Evolutionary conservation across 2,797 vertebrate species (phyloP).

Genomic region (Lophotriccus pileatus): DNA sequence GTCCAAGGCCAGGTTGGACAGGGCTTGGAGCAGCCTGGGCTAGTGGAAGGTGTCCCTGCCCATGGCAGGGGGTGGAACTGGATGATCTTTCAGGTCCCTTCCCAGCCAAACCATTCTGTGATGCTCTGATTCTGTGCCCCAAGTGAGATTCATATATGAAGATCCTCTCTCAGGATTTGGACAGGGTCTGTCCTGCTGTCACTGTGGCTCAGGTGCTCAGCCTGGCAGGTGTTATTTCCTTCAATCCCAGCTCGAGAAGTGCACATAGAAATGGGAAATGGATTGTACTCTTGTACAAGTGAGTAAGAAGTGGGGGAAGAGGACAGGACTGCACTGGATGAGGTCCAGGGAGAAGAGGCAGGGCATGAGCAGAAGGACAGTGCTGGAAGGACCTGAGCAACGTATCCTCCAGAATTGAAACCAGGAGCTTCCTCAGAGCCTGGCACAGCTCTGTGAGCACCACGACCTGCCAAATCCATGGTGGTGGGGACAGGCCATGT

Average conservation of each 20-base stretch:
- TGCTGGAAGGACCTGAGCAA: background rate
- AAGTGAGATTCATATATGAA: fast-evolving
- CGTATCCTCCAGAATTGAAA: background rate
- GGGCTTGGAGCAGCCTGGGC: background rate
- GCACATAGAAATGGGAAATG: background rate
- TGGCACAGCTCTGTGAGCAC: background rate
- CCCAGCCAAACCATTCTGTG: too few species aligned
- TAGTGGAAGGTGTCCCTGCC: background rate
- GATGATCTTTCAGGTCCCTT: fast-evolving
- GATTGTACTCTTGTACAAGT: background rate
- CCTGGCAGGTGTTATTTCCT: background rate
- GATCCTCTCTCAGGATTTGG: background rate
- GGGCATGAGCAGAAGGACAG: too few species aligned
- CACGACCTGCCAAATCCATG: background rate
- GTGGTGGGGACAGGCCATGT: fast-evolving
- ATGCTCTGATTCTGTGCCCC: background rate
- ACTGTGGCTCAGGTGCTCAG: background rate
- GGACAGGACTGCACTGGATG: background rate
- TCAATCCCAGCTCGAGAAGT: background rate
- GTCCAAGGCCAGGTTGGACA: background rate
- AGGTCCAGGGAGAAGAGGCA: background rate
- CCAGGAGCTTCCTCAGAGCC: background rate
- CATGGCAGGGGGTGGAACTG: fast-evolving
- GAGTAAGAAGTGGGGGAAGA: background rate
- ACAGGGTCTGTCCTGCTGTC: background rate